Evolutionary conservation across 1,140 invertebrate genomes (phyloP).

Genomic region (Acyrthosiphon pisum): DNA sequence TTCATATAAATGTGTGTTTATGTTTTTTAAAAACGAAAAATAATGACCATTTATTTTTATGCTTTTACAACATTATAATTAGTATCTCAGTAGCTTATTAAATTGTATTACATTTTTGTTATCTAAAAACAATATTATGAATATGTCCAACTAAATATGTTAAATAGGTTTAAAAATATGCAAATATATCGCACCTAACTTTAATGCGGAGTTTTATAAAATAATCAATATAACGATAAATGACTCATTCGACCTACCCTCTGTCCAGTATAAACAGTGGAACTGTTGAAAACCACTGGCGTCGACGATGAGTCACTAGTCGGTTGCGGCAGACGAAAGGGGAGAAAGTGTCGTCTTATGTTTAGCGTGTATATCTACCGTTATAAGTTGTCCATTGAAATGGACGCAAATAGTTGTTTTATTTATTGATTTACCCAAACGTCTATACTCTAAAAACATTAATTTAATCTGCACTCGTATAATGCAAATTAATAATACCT

Average conservation of each 20-base stretch:
- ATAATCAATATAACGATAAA: slow-evolving; percentile 50
- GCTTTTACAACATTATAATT: neutral
- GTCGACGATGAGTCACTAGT: slow-evolving; percentile 46
- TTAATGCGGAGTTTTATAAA: neutral
- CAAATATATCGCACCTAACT: neutral
- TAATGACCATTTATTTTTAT: too few species aligned
- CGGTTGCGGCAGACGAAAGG: neutral
- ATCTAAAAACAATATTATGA: neutral
- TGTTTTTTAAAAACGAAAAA: too few species aligned
- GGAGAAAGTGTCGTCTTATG: slow-evolving; percentile 50
- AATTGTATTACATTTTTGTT: neutral
- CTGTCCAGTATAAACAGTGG: slow-evolving; percentile 5
- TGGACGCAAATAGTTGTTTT: neutral
- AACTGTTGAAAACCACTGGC: slow-evolving; percentile 49
- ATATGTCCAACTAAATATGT: neutral
- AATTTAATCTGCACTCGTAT: neutral
- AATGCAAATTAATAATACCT: neutral
- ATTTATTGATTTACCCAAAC: neutral
- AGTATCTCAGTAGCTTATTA: neutral
- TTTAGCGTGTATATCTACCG: neutral
- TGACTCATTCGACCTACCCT: slow-evolving; percentile 49
- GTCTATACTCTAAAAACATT: neutral
- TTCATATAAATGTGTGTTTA: too few species aligned
- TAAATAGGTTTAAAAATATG: neutral
- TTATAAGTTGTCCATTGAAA: slow-evolving; percentile 19